Base-by-base conservation (phyloP, 2,888 invertebrate species). In the Dynastes grantii region DNA sequence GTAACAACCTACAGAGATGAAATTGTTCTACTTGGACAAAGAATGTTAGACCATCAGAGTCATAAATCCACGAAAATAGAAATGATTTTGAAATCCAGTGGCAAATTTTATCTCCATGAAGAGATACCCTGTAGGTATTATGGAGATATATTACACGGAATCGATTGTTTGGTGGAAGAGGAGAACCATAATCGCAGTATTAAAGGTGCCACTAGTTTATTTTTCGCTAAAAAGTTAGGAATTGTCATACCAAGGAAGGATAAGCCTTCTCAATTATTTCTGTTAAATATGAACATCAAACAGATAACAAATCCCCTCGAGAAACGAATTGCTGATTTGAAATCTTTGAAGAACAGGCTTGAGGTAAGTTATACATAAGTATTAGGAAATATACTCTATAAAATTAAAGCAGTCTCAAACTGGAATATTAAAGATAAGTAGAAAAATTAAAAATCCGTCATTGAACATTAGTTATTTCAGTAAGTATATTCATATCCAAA, bases 1-100 rank as follows among this genome's bases (percentile, higher is more conserved):
- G 78, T 90, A 0, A 83, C 87, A 75, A 89, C 88, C 2, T 89
- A 89, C 79, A 86, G 89, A 75, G 88, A 90, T 79, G 90, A 91
- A 76, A 86, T 89, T 1, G 81, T 90, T 65, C 80, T 91, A 61
- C 80, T 91, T 6, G 84, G 88, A 2, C 89, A 91, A 83, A 85
- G 87, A 37, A 76, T 70, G 32, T 27, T 88, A 29, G 83, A 87
- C 73, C 85, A 88, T 78, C 84, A 81, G 13, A 82, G 83, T 3
- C 88, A 88, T 78, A 81, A 80, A 40, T 83, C 86, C 3, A 81
- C 82, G 67, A 82, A 82, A 13, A 82, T 88, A 11, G 88, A 88
- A 82, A 82, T 87, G 16, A 81, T 89, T 22, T 82, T 86, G 6
- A 88, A 87, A 70, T 86, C 88, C 78, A 85, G 86, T 49, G 83